These are phyloP conservation scores for Leucophenga maculata DNA, from an alignment of 2,888 invertebrate species.

Conservation along the genomic window DNA sequence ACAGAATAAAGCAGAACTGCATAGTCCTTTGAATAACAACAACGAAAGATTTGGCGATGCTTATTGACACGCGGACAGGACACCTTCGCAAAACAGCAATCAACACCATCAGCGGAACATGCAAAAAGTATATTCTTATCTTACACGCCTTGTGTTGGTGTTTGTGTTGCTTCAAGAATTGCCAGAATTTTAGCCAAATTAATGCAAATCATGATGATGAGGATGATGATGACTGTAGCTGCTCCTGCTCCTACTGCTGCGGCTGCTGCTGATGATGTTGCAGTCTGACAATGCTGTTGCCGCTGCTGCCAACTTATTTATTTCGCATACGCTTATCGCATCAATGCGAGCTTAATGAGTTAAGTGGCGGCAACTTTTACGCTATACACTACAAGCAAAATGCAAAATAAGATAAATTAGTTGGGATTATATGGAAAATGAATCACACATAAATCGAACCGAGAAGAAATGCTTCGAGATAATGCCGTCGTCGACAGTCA, in stretches of 20 bases:
- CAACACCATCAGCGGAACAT: neutral
- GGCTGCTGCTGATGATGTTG: conserved; percentile 32
- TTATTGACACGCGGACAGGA: neutral
- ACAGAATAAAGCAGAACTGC: conserved; percentile 24
- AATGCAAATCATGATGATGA: conserved; percentile 58
- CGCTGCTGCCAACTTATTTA: conserved; percentile 13
- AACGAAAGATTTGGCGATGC: neutral
- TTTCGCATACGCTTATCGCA: conserved; percentile 38
- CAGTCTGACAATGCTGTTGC: conserved; percentile 32
- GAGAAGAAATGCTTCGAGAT: neutral
- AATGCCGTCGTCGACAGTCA: conserved; percentile 51
- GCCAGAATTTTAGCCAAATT: conserved; percentile 64
- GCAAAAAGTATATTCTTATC: neutral
- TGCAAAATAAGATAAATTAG: conserved; percentile 61
- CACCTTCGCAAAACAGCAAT: neutral
- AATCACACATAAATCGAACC: conserved; percentile 48
- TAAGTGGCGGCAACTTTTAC: conserved; percentile 55
- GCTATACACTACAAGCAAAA: conserved; percentile 39
- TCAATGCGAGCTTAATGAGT: conserved; percentile 64
- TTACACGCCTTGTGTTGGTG: neutral
- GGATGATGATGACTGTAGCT: too few species aligned
- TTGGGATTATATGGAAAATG: conserved; percentile 49
- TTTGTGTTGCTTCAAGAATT: conserved; percentile 35
- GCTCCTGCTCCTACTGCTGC: conserved; percentile 49
- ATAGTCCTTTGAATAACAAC: neutral